Evolutionary conservation across 2,888 invertebrate species (phyloP), one percentile per base, ranked within the genome.

Genomic region (Tenthredo distinguenda): DNA sequence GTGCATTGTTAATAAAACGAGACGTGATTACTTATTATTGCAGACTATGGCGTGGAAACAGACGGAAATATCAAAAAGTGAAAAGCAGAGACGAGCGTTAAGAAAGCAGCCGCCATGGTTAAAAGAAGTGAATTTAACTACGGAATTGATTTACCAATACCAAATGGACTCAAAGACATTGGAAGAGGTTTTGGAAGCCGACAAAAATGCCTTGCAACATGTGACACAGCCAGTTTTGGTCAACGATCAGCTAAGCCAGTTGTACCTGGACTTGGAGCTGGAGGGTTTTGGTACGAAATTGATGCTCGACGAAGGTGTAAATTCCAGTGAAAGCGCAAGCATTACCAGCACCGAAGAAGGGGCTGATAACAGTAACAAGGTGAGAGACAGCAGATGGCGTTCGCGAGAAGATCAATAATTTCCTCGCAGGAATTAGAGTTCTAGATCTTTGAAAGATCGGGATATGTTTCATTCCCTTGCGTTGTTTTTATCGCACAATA

Each of bases 141-240:
- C 96, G 0, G 96, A 97, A 81, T 91, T 97, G 15, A 94, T 96
- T n/a, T 96, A 96, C 91, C 95, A 96, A 86, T 97, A 97, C 90
- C 96, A 96, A 92, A 90, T 97, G 81, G 89, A 93, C 0, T 93
- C 95, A 0, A 95, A 95, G 89, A 93, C 94, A 7, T 87, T 96
- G 87, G 94, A 95, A 15, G 96, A 96, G 84, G 95, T 96, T 1
- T 93, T 97, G n/a, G 91, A 94, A 87, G 93, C 94, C 3, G 97
- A 97, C 90, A 93, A 95, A 89, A 92, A 95, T 84, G 94, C 94
- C 79, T 93, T 97, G 40, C 94, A 94, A 81, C 92, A 91, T 5
- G 92, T 96, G 0, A 94, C 95, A 87, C 94, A 97, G 95, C 96
- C 97, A 0, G 89, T 94, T 1, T 88, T 96, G 88, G 97, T 97